Base-by-base conservation (phyloP, 2,888 invertebrate species). In the Tyria jacobaeae region DNA sequence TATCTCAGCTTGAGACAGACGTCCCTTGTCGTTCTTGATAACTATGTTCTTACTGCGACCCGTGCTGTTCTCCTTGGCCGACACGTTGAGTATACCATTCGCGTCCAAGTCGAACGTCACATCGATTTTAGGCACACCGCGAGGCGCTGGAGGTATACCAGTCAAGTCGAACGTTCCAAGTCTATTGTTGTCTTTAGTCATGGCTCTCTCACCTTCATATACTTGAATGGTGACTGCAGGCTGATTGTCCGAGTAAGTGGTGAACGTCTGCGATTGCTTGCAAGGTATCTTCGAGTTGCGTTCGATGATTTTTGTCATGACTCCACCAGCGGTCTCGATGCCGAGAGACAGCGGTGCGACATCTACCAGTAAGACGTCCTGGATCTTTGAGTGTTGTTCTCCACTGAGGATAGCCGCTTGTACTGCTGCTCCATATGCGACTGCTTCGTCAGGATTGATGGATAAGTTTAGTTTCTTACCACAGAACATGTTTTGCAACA, bases 181-280 rank as follows among this genome's bases (percentile, higher is more conserved):
- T 15, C 95, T 81, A 78, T 97, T 96, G 91, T 97, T 97, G 87
- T 97, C 96, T 82, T 96, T 96, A 15, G 97, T 97, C 96, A 97
- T 96, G n/a, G 96, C 96, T 53, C 97, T 93, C 86, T 97, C 97
- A 10, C 97, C 97, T 83, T 97, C 96, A 78, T 95, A 96, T 17
- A 96, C 96, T 85, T 96, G 96, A 55, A 97, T 95, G 21, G 95
- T 95, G 27, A 97, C 97, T 0, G 95, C 96, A 0, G 96, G 95
- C 84, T 97, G 97, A 86, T 97, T 97, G 90, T 97, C 97, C 0
- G 96, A 88, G 83, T 96, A 97, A 0, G 97, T 97, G 17, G 97
- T 96, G 89, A 97, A 97, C 0, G 95, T 96, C 83, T 96, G 95
- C 0, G 95, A 92, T 82, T 96, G 96, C 79, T 96, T 96, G 90